Percentiles rank a stretch among this genome's conserved stretches.
phyloP scores from a whole-genome alignment of 1,140 invertebrate genomes.

The Macrobrachium nipponense region DNA sequence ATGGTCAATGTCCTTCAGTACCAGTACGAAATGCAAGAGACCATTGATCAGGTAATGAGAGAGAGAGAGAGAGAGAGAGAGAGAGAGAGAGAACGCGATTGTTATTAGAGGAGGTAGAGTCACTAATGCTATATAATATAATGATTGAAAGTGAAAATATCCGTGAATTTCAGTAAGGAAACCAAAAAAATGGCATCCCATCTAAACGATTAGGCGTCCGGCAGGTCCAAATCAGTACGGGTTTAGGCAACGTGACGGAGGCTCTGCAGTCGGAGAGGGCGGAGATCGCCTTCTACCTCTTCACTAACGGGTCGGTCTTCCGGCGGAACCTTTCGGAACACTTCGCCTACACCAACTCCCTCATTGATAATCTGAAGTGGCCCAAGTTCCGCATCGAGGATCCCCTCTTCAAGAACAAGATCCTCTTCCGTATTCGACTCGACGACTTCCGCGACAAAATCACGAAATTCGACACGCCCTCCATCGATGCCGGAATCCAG shows the following conservation, averaged over 20 bases:
- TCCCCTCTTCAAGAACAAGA: conserved; percentile 60
- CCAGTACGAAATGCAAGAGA: conserved; percentile 62
- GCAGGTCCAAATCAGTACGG: conserved; percentile 61
- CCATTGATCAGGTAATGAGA: conserved; percentile 52
- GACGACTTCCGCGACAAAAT: conserved; percentile 63
- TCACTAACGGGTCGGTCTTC: conserved; percentile 60
- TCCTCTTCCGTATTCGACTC: conserved; percentile 63
- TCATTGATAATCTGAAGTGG: conserved; percentile 57
- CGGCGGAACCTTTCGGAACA: conserved; percentile 59
- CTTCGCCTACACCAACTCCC: conserved; percentile 59
- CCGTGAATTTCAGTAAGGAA: not conserved
- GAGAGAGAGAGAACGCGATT: not conserved
- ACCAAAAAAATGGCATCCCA: not conserved
- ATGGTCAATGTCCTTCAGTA: conserved; percentile 60
- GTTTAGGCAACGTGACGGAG: conserved; percentile 59
- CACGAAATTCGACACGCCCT: conserved; percentile 54
- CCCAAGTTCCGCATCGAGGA: conserved; percentile 51
- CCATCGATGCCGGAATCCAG: conserved; percentile 56
- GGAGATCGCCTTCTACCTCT: conserved; percentile 65
- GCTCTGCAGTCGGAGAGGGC: conserved; percentile 68
- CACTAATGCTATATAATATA: not conserved
- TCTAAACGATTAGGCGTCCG: too few species aligned
- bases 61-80: not conserved
- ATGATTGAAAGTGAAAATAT: not conserved
- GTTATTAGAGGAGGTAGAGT: too few species aligned